Percentiles rank a stretch among this genome's conserved stretches.
Conservation (phyloP, 2,888 invertebrate species). For the Calliphora vomitoria region DNA sequence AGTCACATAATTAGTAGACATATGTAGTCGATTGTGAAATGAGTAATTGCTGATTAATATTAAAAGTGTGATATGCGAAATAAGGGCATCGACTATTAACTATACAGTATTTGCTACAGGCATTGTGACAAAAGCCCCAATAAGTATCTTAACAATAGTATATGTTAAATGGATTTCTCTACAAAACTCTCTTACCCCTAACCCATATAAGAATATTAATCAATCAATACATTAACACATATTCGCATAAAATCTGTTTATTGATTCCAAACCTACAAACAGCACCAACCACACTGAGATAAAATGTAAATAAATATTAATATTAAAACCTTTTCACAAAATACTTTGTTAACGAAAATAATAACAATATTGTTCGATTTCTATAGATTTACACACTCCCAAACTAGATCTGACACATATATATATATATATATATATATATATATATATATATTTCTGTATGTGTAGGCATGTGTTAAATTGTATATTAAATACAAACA, state of each 20-base stretch:
- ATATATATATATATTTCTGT: not conserved
- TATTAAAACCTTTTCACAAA: constrained; percentile 3
- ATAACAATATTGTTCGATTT: not conserved
- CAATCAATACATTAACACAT: not conserved
- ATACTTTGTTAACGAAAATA: not conserved
- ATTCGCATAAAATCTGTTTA: no score
- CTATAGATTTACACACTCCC: not conserved
- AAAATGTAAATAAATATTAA: not conserved
- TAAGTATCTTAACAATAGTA: no score
- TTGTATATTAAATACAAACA: not conserved
- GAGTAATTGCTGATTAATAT: not conserved
- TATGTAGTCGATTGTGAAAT: not conserved
- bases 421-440: not conserved
- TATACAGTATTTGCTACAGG: no score
- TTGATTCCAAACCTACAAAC: no score
- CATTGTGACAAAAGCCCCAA: no score
- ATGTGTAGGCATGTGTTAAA: not conserved
- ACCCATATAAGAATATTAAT: not conserved
- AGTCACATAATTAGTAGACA: not conserved
- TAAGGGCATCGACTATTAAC: no score
- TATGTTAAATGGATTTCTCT: no score
- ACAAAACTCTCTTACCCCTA: not conserved
- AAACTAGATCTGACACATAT: no score
- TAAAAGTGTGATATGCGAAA: not conserved
- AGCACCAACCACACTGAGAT: not conserved